Evolutionary conservation across 1,140 invertebrate genomes (phyloP).

Genomic region (Argopecten irradians): DNA sequence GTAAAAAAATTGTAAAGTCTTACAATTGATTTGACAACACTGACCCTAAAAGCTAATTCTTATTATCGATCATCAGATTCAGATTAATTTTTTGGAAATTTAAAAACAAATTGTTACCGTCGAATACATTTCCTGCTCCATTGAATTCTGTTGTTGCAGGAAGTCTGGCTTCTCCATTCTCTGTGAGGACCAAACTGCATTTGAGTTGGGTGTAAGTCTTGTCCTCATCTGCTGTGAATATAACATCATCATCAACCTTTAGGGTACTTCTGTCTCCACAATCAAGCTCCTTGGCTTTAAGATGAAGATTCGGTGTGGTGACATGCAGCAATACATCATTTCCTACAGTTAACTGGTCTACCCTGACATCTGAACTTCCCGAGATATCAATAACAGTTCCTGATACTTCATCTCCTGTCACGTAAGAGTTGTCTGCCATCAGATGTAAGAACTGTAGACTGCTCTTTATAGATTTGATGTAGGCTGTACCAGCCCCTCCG

Average conservation of each 20-base stretch:
- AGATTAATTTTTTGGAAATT: too few relatives aligned
- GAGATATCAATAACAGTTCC: constrained; percentile 51
- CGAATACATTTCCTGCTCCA: constrained; percentile 61
- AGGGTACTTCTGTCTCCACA: constrained; percentile 59
- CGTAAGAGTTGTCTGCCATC: constrained; percentile 56
- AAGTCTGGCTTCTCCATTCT: constrained; percentile 60
- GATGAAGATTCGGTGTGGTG: constrained; percentile 51
- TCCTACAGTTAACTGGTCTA: constrained; percentile 51
- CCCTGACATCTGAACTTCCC: constrained; percentile 14
- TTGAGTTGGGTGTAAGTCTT: constrained; percentile 56
- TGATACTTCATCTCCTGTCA: constrained; percentile 41
- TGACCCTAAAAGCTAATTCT: too few relatives aligned
- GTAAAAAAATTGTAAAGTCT: too few relatives aligned
- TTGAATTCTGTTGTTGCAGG: constrained; percentile 63
- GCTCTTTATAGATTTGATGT: constrained; percentile 47
- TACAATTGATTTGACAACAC: too few relatives aligned
- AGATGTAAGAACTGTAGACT: constrained; percentile 46
- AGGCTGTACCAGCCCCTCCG: constrained; percentile 66
- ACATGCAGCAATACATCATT: constrained; percentile 52
- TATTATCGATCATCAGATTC: too few relatives aligned
- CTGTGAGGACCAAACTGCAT: constrained; percentile 64
- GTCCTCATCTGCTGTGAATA: constrained; percentile 63
- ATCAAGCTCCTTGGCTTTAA: constrained; percentile 55
- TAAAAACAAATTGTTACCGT: constrained; percentile 53
- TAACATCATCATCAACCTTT: constrained; percentile 55